Evolutionary conservation across 2,113 vertebrate species (phyloP).

Genomic region (Sinocyclocheilus anshuiensis): DNA sequence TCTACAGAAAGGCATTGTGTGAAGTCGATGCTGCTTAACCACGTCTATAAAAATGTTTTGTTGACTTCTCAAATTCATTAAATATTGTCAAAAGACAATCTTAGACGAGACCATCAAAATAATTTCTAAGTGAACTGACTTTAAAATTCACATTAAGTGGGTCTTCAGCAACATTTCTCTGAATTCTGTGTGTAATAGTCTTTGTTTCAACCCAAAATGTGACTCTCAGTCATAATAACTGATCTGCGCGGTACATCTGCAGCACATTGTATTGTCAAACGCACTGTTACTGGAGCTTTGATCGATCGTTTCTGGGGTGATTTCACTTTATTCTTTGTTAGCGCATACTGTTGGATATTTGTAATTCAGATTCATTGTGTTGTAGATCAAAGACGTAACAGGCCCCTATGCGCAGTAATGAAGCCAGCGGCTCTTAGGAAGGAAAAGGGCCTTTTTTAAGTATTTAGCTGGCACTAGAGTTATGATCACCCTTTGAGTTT

Average conservation of each 20-base stretch:
- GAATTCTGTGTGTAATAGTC: background rate
- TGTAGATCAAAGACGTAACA: slow-evolving; percentile 11
- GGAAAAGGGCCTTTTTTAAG: slow-evolving; percentile 10
- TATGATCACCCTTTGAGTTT: slow-evolving; percentile 10
- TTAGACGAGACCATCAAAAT: background rate
- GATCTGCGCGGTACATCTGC: background rate
- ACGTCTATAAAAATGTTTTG: background rate
- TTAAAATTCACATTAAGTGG: slow-evolving; percentile 4
- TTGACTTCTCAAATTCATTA: background rate
- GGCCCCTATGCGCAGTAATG: slow-evolving; percentile 1
- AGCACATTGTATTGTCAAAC: slow-evolving; percentile 9
- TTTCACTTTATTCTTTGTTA: slow-evolving; percentile 31
- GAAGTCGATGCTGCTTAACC: background rate
- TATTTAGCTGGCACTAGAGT: slow-evolving; percentile 11
- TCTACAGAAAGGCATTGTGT: background rate
- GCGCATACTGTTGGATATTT: background rate
- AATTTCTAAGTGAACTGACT: background rate
- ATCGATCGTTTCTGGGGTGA: background rate
- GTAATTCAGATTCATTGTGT: slow-evolving; percentile 31
- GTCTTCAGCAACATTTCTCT: background rate
- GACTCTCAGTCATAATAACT: slow-evolving; percentile 1
- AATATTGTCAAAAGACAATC: background rate
- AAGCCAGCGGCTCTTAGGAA: slow-evolving; percentile 3
- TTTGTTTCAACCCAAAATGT: slow-evolving; percentile 18
- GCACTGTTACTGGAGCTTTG: slow-evolving; percentile 2